These are phyloP conservation scores for Aurelia coerulea DNA, from an alignment of 30 jellyfish, hydroid and myxozoan genomes.

Conservation along the genomic window DNA sequence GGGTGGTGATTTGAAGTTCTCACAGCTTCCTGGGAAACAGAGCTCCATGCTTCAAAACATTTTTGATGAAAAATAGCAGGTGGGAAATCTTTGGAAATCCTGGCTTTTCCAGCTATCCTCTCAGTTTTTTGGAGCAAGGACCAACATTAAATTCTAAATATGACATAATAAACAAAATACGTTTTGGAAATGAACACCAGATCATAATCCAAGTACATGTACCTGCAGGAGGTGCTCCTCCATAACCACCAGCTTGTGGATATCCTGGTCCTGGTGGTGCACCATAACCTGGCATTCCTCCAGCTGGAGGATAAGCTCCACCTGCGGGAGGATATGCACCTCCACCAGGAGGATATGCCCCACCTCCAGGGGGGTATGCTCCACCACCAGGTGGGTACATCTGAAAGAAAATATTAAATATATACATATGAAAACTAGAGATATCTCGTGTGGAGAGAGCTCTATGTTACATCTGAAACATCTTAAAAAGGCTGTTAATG, in stretches of 20 bases:
- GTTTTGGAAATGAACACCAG: background rate
- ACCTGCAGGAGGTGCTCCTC: conserved; percentile 85
- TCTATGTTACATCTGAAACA: background rate
- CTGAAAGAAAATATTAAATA: background rate
- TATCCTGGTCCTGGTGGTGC: conserved; percentile 32
- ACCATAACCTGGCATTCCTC: conserved; percentile 3
- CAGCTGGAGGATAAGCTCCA: conserved; percentile 57
- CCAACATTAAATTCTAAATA: too few relatives aligned
- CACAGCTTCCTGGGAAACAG: too few relatives aligned
- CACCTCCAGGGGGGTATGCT: conserved; percentile 67
- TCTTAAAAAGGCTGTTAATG: too few relatives aligned
- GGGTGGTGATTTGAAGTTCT: too few relatives aligned
- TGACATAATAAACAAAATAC: too few relatives aligned
- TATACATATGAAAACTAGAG: background rate
- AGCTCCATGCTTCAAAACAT: too few relatives aligned
- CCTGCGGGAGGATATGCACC: conserved; percentile 75
- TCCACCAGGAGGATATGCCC: conserved; percentile 64
- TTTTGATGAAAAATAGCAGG: too few relatives aligned
- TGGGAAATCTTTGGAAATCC: too few relatives aligned
- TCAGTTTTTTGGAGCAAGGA: too few relatives aligned
- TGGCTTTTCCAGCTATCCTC: too few relatives aligned
- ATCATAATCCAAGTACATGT: background rate
- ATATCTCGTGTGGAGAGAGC: background rate
- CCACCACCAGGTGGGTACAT: conserved; percentile 76
- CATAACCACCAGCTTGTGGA: conserved; percentile 60